Evolutionary conservation across 2,797 vertebrate species (phyloP).

Genomic region (Karalla daura): DNA sequence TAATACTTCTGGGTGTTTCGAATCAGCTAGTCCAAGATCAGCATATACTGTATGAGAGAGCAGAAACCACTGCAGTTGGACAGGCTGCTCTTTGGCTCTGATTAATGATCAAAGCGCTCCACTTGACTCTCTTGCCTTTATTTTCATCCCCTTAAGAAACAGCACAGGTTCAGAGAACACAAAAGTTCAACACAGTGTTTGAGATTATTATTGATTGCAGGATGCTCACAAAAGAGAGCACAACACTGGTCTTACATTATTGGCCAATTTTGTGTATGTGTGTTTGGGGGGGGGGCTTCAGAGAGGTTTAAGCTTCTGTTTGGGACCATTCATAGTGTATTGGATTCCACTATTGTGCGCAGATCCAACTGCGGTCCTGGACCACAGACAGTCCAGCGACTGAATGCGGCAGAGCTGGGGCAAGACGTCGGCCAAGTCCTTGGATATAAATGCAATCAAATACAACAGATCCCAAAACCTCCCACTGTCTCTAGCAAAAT

Average conservation of each 20-base stretch:
- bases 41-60: background rate
- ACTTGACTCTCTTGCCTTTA: constrained; percentile 3
- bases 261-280: background rate
- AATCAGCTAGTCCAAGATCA: background rate
- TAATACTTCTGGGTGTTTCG: background rate
- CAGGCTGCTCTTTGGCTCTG: background rate
- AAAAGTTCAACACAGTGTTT: background rate
- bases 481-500: background rate
- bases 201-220: background rate
- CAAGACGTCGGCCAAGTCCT: background rate
- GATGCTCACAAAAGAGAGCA: background rate
- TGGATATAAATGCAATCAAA: constrained; percentile 3
- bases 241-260: background rate
- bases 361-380: constrained; percentile 1
- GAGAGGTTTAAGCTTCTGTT: constrained; percentile 4
- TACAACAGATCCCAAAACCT: constrained; percentile 3
- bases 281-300: no score
- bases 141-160: background rate
- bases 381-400: background rate
- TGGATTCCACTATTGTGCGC: background rate
- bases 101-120: background rate
- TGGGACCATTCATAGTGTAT: constrained; percentile 7
- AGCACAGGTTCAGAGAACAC: background rate
- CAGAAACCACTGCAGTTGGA: background rate
- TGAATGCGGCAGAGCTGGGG: constrained; percentile 2